Base-by-base conservation (phyloP, 2,888 invertebrate genomes). In the Trissolcus japonicus region DNA sequence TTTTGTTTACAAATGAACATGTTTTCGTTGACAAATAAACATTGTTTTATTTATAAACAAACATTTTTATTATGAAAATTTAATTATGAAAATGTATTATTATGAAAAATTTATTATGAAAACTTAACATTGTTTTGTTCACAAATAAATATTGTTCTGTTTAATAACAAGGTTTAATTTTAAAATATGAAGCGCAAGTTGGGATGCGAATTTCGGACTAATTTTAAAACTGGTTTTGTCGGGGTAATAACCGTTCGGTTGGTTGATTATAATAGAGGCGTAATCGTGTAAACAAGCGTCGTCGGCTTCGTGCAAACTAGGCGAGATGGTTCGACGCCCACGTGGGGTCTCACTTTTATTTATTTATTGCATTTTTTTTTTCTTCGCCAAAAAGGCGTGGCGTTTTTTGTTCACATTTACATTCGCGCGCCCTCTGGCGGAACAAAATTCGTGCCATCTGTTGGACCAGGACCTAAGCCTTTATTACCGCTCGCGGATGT, bases 351-450 rank as follows among this genome's bases (percentile, higher is more conserved):
- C 66, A 51, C n/a, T n/a, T n/a, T n/a, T n/a, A n/a, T n/a, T n/a
- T n/a, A n/a, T n/a, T n/a, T n/a, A n/a, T n/a, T n/a, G 55, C 60
- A 81, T 83, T 82, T 84, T 84, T 85, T 85, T 81, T 81, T 79
- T 80, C 14, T n/a, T 75, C 60, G 53, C 68, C 1, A 11, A 35
- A 35, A 59, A 82, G 84, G 83, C 82, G 83, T 83, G 83, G 83
- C 80, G 69, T 78, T 77, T 79, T 76, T 63, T 56, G 50, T 56
- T 17, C 11, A 25, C 41, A 62, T 62, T 53, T 62, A 53, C 61
- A 54, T 53, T 16, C 13, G 48, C 41, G 55, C 53, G 29, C 62
- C 55, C 19, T 40, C 17, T 11, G 40, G 19, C 61, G 61, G 41
- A 69, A 61, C 50, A 25, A 55, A 54, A 60, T 68, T 60, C 46